These are phyloP conservation scores for Mycalesis mineus DNA, from an alignment of 2,888 invertebrate species.

Conservation along the genomic window DNA sequence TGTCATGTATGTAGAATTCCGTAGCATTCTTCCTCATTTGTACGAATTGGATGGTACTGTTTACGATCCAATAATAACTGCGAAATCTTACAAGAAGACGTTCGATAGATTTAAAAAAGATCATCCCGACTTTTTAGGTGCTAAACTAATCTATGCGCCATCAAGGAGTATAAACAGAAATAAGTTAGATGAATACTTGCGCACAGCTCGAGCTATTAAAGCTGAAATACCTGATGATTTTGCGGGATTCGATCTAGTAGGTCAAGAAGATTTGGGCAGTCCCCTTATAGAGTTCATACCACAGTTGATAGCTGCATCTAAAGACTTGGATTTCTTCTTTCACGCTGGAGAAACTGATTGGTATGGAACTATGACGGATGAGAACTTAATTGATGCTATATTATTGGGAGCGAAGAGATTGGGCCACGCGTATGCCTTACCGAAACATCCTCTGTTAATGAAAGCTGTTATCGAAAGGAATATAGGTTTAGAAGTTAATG, in stretches of 20 bases:
- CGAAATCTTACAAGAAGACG: constrained; percentile 76
- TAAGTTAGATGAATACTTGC: constrained; percentile 65
- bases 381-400: constrained; percentile 87
- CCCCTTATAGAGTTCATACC: constrained; percentile 80
- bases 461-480: constrained; percentile 73
- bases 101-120: constrained; percentile 76
- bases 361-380: constrained; percentile 81
- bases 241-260: constrained; percentile 89
- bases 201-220: constrained; percentile 56
- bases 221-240: constrained; percentile 80
- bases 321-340: constrained; percentile 82
- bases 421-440: constrained; percentile 86
- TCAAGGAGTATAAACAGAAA: constrained; percentile 59
- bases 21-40: constrained; percentile 79
- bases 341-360: constrained; percentile 91
- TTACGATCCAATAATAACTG: constrained; percentile 76
- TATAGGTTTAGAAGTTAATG: constrained; percentile 87
- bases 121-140: constrained; percentile 82
- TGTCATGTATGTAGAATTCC: constrained; percentile 83
- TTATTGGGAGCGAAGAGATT: constrained; percentile 85
- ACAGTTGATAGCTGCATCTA: constrained; percentile 66
- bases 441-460: constrained; percentile 84
- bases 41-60: constrained; percentile 82
- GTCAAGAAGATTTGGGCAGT: constrained; percentile 85
- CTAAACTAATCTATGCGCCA: constrained; percentile 84